Evolutionary conservation across 30 jellyfish, hydroid and myxozoan species (phyloP).

Genomic region (Rhopilema esculentum): DNA sequence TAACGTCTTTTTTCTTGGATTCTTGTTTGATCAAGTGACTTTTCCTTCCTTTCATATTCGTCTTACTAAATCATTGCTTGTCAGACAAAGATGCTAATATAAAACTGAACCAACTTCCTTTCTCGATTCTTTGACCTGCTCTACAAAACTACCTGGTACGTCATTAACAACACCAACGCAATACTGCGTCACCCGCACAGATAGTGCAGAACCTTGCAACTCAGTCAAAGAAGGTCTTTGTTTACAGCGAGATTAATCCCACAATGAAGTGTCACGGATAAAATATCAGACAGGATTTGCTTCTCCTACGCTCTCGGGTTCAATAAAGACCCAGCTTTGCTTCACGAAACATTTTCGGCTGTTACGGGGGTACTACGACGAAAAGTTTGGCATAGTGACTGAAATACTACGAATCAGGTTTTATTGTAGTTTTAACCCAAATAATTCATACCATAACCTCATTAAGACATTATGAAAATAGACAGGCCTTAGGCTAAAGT

Average conservation of each 20-base stretch:
- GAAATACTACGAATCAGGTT: too few species aligned
- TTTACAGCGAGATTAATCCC: background rate
- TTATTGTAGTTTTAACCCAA: too few species aligned
- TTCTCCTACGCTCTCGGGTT: background rate
- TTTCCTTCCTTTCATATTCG: background rate
- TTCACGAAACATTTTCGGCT: background rate
- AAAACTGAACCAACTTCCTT: background rate
- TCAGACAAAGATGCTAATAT: background rate
- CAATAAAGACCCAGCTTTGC: background rate
- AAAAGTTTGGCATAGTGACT: background rate
- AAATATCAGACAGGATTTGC: background rate
- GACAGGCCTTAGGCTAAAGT: too few species aligned
- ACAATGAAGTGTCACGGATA: background rate
- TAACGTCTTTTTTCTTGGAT: constrained; percentile 28
- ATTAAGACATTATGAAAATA: too few species aligned
- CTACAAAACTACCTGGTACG: background rate
- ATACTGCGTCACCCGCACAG: background rate
- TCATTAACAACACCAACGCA: background rate
- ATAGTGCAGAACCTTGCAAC: constrained; percentile 14
- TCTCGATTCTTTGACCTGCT: background rate
- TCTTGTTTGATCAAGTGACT: constrained; percentile 11
- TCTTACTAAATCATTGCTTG: background rate
- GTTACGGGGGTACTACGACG: background rate
- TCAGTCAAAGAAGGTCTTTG: background rate
- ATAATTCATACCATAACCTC: too few species aligned